Conservation (phyloP, 2,797 vertebrate genomes). For the Galago senegalensis region DNA sequence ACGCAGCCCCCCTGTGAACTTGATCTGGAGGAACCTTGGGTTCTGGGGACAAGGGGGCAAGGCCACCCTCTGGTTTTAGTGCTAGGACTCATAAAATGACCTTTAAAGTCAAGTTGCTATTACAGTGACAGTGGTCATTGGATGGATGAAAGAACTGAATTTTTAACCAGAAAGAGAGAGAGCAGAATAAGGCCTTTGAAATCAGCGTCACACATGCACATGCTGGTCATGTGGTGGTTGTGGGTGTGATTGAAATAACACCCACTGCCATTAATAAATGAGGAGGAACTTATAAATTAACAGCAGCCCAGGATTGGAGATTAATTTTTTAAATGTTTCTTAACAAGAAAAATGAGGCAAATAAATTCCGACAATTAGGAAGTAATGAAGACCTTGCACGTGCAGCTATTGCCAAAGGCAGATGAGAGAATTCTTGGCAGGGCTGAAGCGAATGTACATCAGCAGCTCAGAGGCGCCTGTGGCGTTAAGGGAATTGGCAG, state of each 20-base stretch:
- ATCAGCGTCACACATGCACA: fast-evolving
- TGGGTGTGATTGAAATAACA: not conserved
- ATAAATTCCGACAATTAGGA: constrained; percentile 39
- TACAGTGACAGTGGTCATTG: not conserved
- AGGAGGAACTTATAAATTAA: constrained; percentile 54
- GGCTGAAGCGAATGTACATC: not conserved
- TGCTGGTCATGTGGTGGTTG: too few relatives aligned
- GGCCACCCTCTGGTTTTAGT: not conserved
- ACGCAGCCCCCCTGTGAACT: fast-evolving
- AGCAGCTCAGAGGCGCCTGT: not conserved
- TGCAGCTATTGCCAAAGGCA: not conserved
- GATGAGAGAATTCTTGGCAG: not conserved
- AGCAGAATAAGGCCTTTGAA: not conserved
- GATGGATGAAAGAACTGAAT: not conserved
- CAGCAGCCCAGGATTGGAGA: constrained; percentile 43
- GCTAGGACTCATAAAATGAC: not conserved
- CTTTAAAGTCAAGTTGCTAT: not conserved
- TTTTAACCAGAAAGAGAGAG: not conserved
- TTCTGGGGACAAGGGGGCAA: fast-evolving
- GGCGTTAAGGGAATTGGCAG: not conserved
- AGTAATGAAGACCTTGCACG: constrained; percentile 39
- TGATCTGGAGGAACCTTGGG: too few relatives aligned
- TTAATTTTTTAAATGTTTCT: constrained; percentile 70
- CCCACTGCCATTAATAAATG: constrained; percentile 1
- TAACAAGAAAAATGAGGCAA: constrained; percentile 73